A percentile compares a stretch with the other conserved stretches of the same genome.
phyloP scores from a whole-genome alignment of 2,888 invertebrate species.

The Lasioglossum zephyrum region DNA sequence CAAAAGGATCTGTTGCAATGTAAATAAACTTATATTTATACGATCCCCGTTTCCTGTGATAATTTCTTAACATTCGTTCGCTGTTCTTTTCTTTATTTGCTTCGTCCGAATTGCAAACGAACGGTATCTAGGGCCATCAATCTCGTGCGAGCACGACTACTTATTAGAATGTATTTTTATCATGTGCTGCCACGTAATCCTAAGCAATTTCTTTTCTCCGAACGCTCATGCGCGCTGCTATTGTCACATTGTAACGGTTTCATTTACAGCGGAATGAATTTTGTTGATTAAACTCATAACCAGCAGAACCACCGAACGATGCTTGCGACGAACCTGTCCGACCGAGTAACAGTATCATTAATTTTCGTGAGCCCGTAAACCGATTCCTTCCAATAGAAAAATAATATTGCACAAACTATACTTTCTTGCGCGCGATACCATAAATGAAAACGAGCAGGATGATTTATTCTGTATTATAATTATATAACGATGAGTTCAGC shows the following conservation, averaged over 20 bases:
- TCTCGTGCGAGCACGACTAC: conserved; percentile 5
- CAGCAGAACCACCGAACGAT: neutral
- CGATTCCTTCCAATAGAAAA: neutral
- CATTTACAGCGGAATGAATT: conserved; percentile 30
- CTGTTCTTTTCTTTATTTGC: neutral
- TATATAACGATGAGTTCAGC: neutral
- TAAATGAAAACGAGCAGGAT: conserved; percentile 12
- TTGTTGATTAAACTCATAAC: neutral
- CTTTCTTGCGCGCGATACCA: neutral
- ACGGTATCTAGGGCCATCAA: conserved; percentile 12
- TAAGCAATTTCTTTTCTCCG: conserved; percentile 56
- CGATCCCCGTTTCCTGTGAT: conserved; percentile 61
- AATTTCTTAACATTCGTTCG: conserved; percentile 1
- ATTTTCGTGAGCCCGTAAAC: neutral
- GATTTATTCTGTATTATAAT: conserved; percentile 10
- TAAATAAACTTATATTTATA: conserved; percentile 85
- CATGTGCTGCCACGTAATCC: conserved; percentile 64
- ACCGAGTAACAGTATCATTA: neutral
- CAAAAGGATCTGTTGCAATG: conserved; percentile 83
- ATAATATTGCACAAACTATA: neutral
- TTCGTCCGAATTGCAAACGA: neutral
- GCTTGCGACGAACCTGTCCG: neutral
- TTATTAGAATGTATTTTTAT: conserved; percentile 60
- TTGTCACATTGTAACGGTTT: conserved; percentile 45
- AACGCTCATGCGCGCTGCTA: conserved; percentile 62